Evolutionary conservation across 2,888 invertebrate species (phyloP).

Genomic region (Automeris io): DNA sequence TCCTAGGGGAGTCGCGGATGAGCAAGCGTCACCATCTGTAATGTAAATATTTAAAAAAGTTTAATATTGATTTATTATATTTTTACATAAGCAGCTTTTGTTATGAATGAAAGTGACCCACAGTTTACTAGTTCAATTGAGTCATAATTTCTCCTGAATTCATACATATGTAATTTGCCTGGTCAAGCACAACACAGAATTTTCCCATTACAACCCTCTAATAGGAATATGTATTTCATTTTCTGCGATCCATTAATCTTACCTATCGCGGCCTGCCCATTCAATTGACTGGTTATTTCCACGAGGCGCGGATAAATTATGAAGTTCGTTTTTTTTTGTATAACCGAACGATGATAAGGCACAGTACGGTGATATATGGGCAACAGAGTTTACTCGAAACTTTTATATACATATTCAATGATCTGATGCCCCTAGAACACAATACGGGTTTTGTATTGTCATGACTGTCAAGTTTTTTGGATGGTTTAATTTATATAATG

Average conservation of each 20-base stretch:
- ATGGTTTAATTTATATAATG: not conserved
- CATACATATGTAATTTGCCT: constrained; percentile 5
- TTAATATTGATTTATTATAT: no score
- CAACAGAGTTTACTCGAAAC: constrained; percentile 8
- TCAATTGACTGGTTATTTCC: constrained; percentile 46
- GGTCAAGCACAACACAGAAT: constrained; percentile 6
- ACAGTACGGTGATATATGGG: constrained; percentile 21
- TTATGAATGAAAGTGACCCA: not conserved
- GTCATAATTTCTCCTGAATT: constrained; percentile 1
- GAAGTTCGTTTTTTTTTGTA: constrained; percentile 33
- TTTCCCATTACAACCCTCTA: constrained; percentile 19
- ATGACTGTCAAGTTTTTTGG: constrained; percentile 4
- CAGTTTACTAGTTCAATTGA: not conserved
- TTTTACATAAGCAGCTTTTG: no score
- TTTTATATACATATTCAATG: constrained; percentile 7
- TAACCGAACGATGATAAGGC: constrained; percentile 24
- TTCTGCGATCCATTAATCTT: constrained; percentile 50
- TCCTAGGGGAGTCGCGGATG: no score
- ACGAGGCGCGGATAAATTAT: constrained; percentile 33
- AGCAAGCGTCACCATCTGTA: no score
- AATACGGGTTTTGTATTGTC: constrained; percentile 8
- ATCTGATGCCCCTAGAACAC: not conserved
- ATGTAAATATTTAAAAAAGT: no score
- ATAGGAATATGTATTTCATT: constrained; percentile 28
- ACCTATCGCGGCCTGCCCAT: constrained; percentile 37